phyloP scores from a whole-genome alignment of 53 echinoderm and acorn worm species.

The Temnopleurus reevesii region DNA sequence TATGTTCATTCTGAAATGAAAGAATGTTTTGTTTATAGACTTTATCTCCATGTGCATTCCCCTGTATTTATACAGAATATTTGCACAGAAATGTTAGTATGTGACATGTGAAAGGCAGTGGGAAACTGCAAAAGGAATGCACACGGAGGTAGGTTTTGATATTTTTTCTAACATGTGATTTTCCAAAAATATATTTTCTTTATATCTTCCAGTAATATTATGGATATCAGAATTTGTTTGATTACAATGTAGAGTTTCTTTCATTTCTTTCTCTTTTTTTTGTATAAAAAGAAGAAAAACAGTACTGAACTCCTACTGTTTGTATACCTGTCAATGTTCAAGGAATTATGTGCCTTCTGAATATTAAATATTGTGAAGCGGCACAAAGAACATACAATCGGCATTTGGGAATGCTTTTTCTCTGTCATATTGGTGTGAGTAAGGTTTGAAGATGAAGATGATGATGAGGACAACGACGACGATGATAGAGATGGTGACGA shows the following conservation, averaged over 20 bases:
- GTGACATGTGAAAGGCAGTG: too few relatives aligned
- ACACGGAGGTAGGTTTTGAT: not conserved
- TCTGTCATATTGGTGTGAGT: too few relatives aligned
- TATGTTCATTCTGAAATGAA: not conserved
- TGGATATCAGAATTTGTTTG: constrained; percentile 26
- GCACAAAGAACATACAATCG: constrained; percentile 32
- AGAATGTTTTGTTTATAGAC: constrained; percentile 4
- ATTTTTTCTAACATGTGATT: constrained; percentile 37
- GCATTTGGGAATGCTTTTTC: too few relatives aligned
- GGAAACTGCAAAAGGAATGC: too few relatives aligned
- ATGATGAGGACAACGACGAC: too few relatives aligned
- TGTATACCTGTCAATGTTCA: constrained; percentile 57
- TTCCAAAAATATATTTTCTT: constrained; percentile 55
- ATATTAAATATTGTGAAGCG: constrained; percentile 55
- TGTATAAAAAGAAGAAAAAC: constrained; percentile 52
- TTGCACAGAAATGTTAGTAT: too few relatives aligned
- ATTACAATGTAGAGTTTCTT: constrained; percentile 38
- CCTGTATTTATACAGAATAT: too few relatives aligned
- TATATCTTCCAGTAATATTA: constrained; percentile 56
- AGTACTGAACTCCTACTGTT: constrained; percentile 59
- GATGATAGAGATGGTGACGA: too few relatives aligned
- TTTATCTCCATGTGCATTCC: constrained; percentile 1
- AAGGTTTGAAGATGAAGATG: too few relatives aligned
- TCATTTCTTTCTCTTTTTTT: constrained; percentile 41
- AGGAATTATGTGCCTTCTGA: constrained; percentile 56